Conservation (phyloP, 2,888 invertebrate genomes). For the Sesamia inferens region DNA sequence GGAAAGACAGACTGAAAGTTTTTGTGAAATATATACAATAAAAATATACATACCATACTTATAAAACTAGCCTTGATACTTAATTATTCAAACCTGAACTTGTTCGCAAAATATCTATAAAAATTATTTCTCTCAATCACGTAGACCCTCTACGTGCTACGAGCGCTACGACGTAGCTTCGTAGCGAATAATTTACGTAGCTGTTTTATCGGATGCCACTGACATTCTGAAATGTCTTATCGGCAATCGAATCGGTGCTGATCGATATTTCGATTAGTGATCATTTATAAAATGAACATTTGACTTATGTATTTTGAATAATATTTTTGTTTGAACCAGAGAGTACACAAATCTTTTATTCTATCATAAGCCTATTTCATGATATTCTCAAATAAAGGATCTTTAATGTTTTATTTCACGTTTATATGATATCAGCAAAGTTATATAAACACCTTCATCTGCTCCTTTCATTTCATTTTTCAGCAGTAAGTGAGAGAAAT, state of each 20-base stretch:
- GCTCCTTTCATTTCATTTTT: too few relatives aligned
- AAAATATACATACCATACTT: not conserved
- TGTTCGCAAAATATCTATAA: not conserved
- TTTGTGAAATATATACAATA: not conserved
- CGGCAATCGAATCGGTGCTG: slow-evolving; percentile 22
- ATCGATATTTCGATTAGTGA: slow-evolving; percentile 21
- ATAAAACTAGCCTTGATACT: not conserved
- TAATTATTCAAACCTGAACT: not conserved
- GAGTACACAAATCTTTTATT: not conserved
- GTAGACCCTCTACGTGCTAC: slow-evolving; percentile 40
- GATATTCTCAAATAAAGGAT: not conserved
- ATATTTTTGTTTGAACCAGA: not conserved
- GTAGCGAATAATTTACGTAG: slow-evolving; percentile 34
- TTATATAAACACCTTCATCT: not conserved
- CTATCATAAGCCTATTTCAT: not conserved
- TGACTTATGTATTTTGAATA: not conserved
- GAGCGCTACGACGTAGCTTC: slow-evolving; percentile 51
- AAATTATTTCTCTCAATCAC: slow-evolving; percentile 10
- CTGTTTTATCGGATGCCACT: slow-evolving; percentile 6
- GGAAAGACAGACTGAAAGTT: not conserved
- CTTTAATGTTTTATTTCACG: not conserved
- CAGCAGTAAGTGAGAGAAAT: too few relatives aligned
- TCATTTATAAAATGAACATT: slow-evolving; percentile 3
- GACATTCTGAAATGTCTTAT: slow-evolving; percentile 29
- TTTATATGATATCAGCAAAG: not conserved